Evolutionary conservation across 2,888 invertebrate species (phyloP).

Genomic region (Pyrrhosoma nymphula): DNA sequence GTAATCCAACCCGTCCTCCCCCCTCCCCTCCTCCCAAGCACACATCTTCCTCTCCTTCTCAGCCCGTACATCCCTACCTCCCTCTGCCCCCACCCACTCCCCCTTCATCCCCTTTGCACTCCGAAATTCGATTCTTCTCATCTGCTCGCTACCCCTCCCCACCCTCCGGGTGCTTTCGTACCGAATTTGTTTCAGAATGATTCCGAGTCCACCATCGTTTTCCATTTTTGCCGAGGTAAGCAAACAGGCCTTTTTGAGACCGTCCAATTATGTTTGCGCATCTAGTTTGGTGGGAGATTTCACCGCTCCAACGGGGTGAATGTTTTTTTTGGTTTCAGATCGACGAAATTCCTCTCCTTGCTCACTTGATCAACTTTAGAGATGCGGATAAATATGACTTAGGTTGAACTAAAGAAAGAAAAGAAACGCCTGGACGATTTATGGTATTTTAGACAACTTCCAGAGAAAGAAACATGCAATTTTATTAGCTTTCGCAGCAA

Average conservation of each 20-base stretch:
- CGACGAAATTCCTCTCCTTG: not conserved
- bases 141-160: not conserved
- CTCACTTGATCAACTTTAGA: not conserved
- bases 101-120: not conserved
- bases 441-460: not conserved
- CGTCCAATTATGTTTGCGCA: slow-evolving; percentile 22
- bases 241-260: slow-evolving; percentile 5
- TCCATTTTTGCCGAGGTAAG: not conserved
- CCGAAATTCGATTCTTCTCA: slow-evolving; percentile 30
- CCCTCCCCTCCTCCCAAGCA: not conserved
- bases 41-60: no score
- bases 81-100: not conserved
- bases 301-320: not conserved
- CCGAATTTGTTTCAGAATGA: slow-evolving; percentile 21
- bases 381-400: not conserved
- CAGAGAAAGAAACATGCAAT: not conserved
- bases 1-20: no score
- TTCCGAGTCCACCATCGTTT: not conserved
- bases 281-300: not conserved
- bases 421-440: not conserved
- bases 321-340: not conserved
- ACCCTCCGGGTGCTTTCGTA: not conserved
- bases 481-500: not conserved
- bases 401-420: not conserved
- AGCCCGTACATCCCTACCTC: not conserved